Evolutionary conservation across 2,113 vertebrate species (phyloP).

Genomic region (Nycticebus coucang): DNA sequence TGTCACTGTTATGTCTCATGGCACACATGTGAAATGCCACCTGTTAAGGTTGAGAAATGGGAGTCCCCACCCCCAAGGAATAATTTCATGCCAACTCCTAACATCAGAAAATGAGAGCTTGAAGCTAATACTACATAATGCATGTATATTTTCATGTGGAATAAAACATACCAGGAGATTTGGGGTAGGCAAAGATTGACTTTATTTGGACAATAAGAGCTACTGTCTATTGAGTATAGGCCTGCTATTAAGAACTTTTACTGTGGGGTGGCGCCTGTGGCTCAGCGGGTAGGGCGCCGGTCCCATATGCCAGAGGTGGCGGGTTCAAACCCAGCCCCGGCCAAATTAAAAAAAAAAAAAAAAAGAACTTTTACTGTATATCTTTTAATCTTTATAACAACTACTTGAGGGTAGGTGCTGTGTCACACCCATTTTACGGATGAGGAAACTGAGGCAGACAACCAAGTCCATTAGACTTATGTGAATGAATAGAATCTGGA

Average conservation of each 20-base stretch:
- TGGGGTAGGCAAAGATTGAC: neutral
- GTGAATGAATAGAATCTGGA: no score
- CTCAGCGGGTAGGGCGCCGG: no score
- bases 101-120: neutral
- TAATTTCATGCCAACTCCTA: neutral
- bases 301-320: no score
- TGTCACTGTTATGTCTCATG: neutral
- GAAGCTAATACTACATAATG: neutral
- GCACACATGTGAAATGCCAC: constrained; percentile 42
- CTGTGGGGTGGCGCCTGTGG: no score
- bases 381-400: neutral
- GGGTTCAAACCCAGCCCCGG: no score
- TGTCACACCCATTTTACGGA: neutral
- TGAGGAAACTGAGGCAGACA: neutral
- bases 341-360: no score
- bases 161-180: neutral
- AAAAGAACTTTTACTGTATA: neutral
- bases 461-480: no score
- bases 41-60: constrained; percentile 67
- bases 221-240: neutral
- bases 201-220: neutral
- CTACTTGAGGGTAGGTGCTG: neutral
- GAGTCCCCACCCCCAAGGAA: neutral
- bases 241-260: neutral
- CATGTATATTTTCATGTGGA: neutral